These are phyloP conservation scores for Neopelma chrysocephalum DNA, from an alignment of 2,797 vertebrate genomes.

Conservation along the genomic window DNA sequence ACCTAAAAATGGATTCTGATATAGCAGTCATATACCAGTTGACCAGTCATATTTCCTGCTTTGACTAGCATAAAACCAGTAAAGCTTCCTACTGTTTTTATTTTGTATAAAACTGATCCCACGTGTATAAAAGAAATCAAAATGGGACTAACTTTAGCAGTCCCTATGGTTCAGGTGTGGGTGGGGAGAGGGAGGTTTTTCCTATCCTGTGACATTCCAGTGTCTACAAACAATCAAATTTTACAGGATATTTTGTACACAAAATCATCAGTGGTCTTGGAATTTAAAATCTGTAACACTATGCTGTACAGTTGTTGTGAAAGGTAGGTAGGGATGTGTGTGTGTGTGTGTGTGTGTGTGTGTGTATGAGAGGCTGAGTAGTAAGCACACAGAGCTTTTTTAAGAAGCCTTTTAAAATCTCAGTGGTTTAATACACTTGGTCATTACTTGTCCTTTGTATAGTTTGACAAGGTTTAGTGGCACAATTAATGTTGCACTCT, in stretches of 20 bases:
- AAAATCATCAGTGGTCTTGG: neutral
- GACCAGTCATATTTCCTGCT: neutral
- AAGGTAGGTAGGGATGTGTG: neutral
- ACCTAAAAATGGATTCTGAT: neutral
- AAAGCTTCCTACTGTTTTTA: neutral
- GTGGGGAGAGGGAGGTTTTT: neutral
- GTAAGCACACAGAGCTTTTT: neutral
- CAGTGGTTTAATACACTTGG: neutral
- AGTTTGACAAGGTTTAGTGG: slow-evolving; percentile 35
- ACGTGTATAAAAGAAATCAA: neutral
- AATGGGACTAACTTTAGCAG: neutral
- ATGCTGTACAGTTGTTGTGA: neutral
- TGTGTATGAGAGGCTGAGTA: neutral
- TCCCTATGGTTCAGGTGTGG: neutral
- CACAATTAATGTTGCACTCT: slow-evolving; percentile 3
- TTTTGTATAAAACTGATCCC: neutral
- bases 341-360: neutral
- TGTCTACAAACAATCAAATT: neutral
- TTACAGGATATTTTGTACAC: neutral
- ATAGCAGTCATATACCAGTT: neutral
- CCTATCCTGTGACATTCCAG: neutral
- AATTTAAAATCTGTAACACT: neutral
- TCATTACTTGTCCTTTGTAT: neutral
- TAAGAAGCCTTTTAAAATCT: slow-evolving; percentile 7
- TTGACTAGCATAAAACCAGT: neutral